Conservation (phyloP, 2,888 invertebrate species). For the Apamea sordens region DNA sequence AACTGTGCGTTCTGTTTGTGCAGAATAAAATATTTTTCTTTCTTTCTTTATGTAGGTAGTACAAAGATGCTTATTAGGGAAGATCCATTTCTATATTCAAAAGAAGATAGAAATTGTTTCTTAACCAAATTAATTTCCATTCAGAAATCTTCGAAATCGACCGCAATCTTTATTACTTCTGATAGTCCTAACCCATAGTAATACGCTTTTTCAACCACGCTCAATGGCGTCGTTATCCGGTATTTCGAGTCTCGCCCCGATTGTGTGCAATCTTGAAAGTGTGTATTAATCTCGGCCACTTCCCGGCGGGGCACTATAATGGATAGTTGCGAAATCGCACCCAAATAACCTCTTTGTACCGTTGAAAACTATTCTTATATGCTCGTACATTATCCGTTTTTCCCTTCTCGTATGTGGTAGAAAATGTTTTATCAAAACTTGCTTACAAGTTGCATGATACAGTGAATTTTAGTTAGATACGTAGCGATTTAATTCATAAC, state of each 20-base stretch:
- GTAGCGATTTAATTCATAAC: background rate
- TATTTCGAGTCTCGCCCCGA: conserved; percentile 36
- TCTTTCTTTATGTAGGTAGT: too few relatives aligned
- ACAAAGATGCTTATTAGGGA: background rate
- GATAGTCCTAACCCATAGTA: conserved; percentile 9
- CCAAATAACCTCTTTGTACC: conserved; percentile 71
- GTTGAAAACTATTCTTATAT: conserved; percentile 71
- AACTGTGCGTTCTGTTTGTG: too few relatives aligned
- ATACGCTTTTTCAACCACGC: conserved; percentile 19
- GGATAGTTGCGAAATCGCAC: conserved; percentile 72
- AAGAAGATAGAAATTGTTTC: background rate
- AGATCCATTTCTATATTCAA: background rate
- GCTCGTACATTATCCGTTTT: conserved; percentile 45
- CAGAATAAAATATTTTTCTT: too few relatives aligned
- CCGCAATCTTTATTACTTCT: conserved; percentile 13
- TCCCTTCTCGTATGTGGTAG: background rate
- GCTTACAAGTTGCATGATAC: conserved; percentile 1
- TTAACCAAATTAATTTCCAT: background rate
- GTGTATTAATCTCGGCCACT: conserved; percentile 73
- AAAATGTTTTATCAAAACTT: conserved; percentile 14
- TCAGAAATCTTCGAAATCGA: background rate
- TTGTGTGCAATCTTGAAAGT: conserved; percentile 58
- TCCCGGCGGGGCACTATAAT: conserved; percentile 74
- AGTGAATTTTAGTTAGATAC: background rate
- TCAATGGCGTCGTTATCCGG: conserved; percentile 52